Base-by-base conservation (phyloP, 2,888 invertebrate species). In the Drosophila lutescens region DNA sequence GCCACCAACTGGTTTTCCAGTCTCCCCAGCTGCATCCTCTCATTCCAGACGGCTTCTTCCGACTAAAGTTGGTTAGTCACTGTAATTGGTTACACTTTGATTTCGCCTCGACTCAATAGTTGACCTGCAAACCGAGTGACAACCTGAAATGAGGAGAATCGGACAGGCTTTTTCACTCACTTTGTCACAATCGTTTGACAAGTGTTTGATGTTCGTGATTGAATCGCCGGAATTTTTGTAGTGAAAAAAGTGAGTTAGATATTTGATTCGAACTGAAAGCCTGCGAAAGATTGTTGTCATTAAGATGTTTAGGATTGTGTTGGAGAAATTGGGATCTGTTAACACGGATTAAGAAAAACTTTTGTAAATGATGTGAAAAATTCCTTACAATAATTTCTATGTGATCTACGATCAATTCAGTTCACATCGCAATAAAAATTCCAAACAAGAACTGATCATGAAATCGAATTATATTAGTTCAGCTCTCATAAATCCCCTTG, bases 101-200 rank as follows among this genome's bases (percentile, higher is more conserved):
- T 63, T 43, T 60, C n/a, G 62, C 62, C 49, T 61, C 62, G 41
- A 41, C 41, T 63, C 61, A 12, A 63, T 60, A 36, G 62, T 41
- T 68, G 68, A 68, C 67, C 68, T 59, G 68, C 59, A 69, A 50
- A 69, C 44, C 57, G 51, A 68, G 59, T 68, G 69, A 68, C 67
- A 68, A 46, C 66, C 23, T 46, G 32, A 74, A 84, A 85, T 78
- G 55, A 79, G 72, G 36, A 51, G 36, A 51, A 47, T 38, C 54
- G 40, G 58, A 55, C 55, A 32, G 41, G 46, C 46, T 30, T 65
- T 55, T 55, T 47, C 66, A 66, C 66, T 65, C 66, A 66, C 80
- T 82, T 77, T 77, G 61, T 66, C 46, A 49, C 53, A 71, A 54
- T 62, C 54, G 51, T 9, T 53, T 67, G 67, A 67, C 67, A 68